Percentiles rank a stretch among this genome's conserved stretches.
phyloP scores from a whole-genome alignment of 1,140 invertebrate genomes.

The Meloidogyne hapla region DNA sequence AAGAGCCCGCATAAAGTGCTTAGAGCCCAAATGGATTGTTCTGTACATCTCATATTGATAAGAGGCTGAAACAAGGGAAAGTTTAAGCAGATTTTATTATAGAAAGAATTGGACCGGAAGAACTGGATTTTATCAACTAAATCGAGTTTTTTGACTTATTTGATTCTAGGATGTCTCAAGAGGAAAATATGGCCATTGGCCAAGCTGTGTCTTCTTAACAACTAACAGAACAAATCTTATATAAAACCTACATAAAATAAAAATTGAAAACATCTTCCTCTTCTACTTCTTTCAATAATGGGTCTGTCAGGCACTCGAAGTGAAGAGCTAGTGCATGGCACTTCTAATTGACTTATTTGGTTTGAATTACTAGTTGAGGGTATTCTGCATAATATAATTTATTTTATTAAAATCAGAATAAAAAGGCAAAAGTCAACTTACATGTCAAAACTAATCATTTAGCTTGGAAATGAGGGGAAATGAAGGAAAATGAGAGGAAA shows the following conservation, averaged over 20 bases:
- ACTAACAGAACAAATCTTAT: no score
- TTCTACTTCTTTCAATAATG: background rate
- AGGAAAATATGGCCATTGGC: no score
- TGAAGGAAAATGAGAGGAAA: no score
- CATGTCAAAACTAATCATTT: background rate
- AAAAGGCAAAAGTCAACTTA: background rate
- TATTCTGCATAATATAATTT: background rate
- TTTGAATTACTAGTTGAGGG: background rate
- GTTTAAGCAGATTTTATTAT: no score
- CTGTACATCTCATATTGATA: constrained; percentile 40
- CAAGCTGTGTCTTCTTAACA: no score
- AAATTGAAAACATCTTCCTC: background rate
- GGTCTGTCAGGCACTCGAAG: background rate
- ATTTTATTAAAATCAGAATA: background rate
- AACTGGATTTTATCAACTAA: no score
- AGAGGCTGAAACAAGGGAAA: constrained; percentile 38
- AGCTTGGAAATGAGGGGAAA: background rate
- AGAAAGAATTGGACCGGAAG: no score
- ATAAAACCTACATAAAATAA: background rate
- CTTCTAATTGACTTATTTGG: background rate
- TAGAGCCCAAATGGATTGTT: constrained; percentile 26
- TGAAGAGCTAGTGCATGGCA: background rate
- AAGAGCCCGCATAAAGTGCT: constrained; percentile 31
- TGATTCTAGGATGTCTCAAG: no score
- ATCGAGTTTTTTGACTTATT: no score